A percentile compares a stretch with the other conserved stretches of the same genome.
phyloP scores from a whole-genome alignment of 2,888 invertebrate species.

The Eristalis pertinax region DNA sequence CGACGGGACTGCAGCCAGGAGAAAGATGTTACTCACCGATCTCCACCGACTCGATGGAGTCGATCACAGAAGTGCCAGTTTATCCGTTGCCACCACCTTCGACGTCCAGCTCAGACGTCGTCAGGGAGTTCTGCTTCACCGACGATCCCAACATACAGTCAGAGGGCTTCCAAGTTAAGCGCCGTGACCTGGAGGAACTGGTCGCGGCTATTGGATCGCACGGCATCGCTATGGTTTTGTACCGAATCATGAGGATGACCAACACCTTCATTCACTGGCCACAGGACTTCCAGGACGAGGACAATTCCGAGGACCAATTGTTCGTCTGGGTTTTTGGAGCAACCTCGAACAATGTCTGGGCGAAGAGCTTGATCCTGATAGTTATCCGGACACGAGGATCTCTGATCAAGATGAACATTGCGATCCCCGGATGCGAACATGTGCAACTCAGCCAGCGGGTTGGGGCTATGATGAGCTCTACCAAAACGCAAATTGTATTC shows the following conservation, averaged over 20 bases:
- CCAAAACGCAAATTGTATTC: slow-evolving; percentile 99
- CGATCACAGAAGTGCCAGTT: neutral
- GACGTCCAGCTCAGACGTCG: neutral
- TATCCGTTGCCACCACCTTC: neutral
- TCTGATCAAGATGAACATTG: slow-evolving; percentile 98
- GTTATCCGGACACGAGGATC: slow-evolving; percentile 95
- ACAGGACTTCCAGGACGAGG: slow-evolving; percentile 96
- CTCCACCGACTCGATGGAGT: neutral
- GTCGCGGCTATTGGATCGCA: neutral
- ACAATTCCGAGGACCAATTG: slow-evolving; percentile 99
- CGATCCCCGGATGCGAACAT: slow-evolving; percentile 99
- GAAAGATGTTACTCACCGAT: neutral
- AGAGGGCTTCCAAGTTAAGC: neutral
- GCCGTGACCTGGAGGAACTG: neutral
- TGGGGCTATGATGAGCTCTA: slow-evolving; percentile 93
- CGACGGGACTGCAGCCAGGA: neutral
- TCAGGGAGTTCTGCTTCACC: neutral
- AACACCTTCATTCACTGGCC: slow-evolving; percentile 97
- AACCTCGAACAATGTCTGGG: slow-evolving; percentile 89
- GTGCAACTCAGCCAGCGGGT: slow-evolving; percentile 95
- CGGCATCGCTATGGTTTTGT: neutral
- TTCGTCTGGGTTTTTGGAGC: slow-evolving; percentile 95
- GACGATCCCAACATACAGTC: neutral
- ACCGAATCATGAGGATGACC: slow-evolving; percentile 92
- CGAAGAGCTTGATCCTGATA: slow-evolving; percentile 92